phyloP scores from a whole-genome alignment of 2,797 vertebrate genomes.

The Brachyrhaphis roseni region DNA sequence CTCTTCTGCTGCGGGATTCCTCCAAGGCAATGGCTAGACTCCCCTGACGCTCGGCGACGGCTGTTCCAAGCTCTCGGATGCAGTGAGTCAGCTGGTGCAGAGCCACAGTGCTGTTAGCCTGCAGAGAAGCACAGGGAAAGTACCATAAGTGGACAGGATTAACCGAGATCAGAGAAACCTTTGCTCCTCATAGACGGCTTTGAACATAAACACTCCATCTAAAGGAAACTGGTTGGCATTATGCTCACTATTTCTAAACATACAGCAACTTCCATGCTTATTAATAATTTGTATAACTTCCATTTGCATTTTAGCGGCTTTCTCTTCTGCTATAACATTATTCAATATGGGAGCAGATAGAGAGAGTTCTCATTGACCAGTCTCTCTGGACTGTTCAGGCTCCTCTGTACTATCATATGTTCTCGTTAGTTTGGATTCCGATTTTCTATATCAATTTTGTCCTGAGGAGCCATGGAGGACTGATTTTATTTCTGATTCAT shows the following conservation, averaged over 20 bases:
- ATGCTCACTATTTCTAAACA: background rate
- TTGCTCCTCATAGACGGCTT: background rate
- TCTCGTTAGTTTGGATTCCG: background rate
- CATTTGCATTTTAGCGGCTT: background rate
- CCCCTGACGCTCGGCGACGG: conserved; percentile 87
- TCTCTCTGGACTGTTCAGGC: background rate
- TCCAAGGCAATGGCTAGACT: conserved; percentile 85
- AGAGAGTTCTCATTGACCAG: background rate
- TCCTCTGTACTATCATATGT: background rate
- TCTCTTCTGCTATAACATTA: background rate
- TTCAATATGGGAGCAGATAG: background rate
- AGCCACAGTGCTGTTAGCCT: conserved; percentile 89
- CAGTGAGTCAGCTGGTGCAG: conserved; percentile 89
- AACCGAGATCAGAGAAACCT: background rate
- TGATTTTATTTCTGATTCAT: background rate
- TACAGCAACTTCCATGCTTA: background rate
- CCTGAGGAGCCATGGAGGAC: background rate
- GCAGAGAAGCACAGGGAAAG: conserved; percentile 10
- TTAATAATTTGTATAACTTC: background rate
- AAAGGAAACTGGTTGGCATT: background rate
- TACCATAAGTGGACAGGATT: background rate
- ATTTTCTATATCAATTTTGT: background rate
- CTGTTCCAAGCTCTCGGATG: conserved; percentile 84
- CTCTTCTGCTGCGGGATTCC: conserved; percentile 83
- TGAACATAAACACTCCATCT: background rate